Conservation (phyloP, 2,888 invertebrate species). For the Rhopalosiphum nymphaeae region DNA sequence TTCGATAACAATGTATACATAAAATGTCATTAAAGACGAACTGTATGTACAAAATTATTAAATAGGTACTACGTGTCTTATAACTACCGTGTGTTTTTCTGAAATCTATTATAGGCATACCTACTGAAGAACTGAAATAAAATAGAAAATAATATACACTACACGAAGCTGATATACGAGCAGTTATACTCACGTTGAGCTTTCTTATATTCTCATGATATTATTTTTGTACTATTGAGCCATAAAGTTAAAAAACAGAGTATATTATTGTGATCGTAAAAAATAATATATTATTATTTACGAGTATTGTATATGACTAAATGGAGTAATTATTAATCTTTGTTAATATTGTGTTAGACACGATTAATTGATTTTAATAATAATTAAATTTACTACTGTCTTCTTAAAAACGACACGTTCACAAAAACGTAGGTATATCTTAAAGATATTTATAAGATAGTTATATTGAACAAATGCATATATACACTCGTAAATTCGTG, state of each 20-base stretch:
- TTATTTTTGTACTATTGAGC: not conserved
- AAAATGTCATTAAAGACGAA: not conserved
- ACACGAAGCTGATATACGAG: not conserved
- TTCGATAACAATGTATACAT: not conserved
- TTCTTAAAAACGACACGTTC: not conserved
- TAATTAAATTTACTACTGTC: not conserved
- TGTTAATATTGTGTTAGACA: not conserved
- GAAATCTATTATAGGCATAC: not conserved
- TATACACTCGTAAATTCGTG: not conserved
- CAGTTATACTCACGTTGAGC: not conserved
- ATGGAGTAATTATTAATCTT: not conserved
- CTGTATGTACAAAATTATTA: not conserved
- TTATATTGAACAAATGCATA: not conserved
- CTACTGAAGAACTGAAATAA: not conserved
- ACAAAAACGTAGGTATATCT: not conserved
- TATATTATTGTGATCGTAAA: not conserved
- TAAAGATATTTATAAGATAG: not conserved
- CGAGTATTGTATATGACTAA: not conserved
- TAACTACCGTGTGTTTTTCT: not conserved
- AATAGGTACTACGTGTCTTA: not conserved
- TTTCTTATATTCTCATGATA: not conserved
- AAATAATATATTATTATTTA: not conserved
- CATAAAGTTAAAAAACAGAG: not conserved
- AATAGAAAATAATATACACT: not conserved
- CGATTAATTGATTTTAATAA: not conserved